Evolutionary conservation across 2,797 vertebrate species (phyloP).

Genomic region (Rhinatrema bivittatum): DNA sequence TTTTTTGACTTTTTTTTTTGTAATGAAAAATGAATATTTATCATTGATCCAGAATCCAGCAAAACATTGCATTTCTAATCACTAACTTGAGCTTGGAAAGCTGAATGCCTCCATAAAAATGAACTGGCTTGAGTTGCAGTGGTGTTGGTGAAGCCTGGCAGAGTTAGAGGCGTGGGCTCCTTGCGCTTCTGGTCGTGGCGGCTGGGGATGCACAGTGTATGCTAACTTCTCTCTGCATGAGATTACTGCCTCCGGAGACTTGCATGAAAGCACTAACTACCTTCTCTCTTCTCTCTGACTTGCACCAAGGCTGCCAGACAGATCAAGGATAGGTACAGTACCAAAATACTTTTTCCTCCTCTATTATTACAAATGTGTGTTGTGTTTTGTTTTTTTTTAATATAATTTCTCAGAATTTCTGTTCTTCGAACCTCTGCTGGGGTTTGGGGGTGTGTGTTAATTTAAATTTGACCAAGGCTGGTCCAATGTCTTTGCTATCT

Average conservation of each 20-base stretch:
- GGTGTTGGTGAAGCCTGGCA: too few species aligned
- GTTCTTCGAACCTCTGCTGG: not conserved
- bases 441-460: too few species aligned
- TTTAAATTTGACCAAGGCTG: not conserved
- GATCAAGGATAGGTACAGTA: conserved; percentile 91
- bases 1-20: conserved; percentile 7
- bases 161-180: too few species aligned
- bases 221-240: conserved; percentile 53
- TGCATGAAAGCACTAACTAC: conserved; percentile 70
- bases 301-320: conserved; percentile 82
- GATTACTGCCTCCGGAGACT: conserved; percentile 45
- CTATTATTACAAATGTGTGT: not conserved
- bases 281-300: conserved; percentile 57
- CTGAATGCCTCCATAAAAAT: too few species aligned
- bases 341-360: conserved; percentile 26
- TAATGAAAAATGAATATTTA: too few species aligned
- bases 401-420: too few species aligned
- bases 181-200: not conserved
- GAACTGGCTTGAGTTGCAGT: too few species aligned
- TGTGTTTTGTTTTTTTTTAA: not conserved
- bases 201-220: conserved; percentile 4
- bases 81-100: conserved; percentile 17
- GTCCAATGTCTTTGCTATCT: too few species aligned
- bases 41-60: too few species aligned
- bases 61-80: conserved; percentile 26